phyloP scores from a whole-genome alignment of 2,113 vertebrate genomes.

The Tragelaphus imberbis region DNA sequence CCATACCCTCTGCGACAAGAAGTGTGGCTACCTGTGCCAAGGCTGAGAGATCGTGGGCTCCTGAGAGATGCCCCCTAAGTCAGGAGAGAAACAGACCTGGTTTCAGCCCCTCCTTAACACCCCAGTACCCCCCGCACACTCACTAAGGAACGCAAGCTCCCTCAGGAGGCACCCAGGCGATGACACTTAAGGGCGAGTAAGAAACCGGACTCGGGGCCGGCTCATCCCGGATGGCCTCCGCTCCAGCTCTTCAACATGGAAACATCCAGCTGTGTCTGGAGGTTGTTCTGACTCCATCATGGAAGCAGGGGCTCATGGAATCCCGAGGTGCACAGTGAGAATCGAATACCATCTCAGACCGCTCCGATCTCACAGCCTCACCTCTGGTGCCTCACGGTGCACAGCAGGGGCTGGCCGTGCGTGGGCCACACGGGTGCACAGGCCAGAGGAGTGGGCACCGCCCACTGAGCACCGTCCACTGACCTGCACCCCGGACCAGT shows the following conservation, averaged over 20 bases:
- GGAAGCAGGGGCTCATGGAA: neutral
- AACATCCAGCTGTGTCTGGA: neutral
- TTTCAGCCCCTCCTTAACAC: neutral
- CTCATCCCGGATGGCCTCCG: neutral
- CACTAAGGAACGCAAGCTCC: no score
- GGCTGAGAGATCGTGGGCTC: neutral
- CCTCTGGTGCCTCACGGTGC: neutral
- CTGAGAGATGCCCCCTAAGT: no score
- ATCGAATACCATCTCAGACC: fast-evolving
- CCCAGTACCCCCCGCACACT: fast-evolving
- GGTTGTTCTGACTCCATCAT: neutral
- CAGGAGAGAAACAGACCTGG: neutral
- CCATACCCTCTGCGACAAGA: no score
- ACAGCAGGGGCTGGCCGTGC: fast-evolving
- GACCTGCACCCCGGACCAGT: neutral
- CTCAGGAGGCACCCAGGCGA: no score
- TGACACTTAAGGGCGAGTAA: fast-evolving
- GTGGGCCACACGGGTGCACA: fast-evolving
- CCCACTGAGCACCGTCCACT: neutral
- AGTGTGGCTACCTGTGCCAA: fast-evolving
- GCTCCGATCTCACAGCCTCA: neutral
- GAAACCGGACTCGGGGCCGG: neutral
- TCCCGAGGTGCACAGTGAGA: neutral
- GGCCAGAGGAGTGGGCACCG: fast-evolving
- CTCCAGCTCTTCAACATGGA: no score